Conservation (phyloP, 53 echinoderm and acorn worm species). For the Patiria pectinifera region DNA sequence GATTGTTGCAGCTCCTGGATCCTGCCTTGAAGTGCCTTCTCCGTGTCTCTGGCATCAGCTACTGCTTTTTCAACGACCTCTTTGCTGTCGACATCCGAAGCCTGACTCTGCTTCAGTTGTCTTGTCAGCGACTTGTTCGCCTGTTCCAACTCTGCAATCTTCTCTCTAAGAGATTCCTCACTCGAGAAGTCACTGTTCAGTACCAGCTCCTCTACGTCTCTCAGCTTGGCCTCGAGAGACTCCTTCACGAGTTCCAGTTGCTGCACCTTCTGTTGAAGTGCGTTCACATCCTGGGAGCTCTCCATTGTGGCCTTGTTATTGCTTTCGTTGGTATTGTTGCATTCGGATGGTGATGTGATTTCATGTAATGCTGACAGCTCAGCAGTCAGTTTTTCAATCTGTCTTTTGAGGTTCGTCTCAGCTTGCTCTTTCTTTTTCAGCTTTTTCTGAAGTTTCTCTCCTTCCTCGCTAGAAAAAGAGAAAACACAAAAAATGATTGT, state of each 20-base stretch:
- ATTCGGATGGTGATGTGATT: background rate
- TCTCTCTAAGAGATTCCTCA: slow-evolving; percentile 75
- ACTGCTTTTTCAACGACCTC: slow-evolving; percentile 58
- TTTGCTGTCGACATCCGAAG: slow-evolving; percentile 54
- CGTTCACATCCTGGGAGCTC: slow-evolving; percentile 28
- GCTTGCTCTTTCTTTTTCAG: slow-evolving; percentile 52
- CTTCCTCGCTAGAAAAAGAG: slow-evolving; percentile 43
- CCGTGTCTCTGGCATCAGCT: slow-evolving; percentile 69
- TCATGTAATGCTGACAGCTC: slow-evolving; percentile 19
- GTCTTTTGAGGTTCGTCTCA: slow-evolving; percentile 62
- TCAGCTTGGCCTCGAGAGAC: slow-evolving; percentile 71
- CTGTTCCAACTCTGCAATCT: slow-evolving; percentile 80
- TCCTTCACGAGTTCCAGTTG: slow-evolving; percentile 65
- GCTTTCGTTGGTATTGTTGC: slow-evolving; percentile 13
- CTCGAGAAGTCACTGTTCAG: slow-evolving; percentile 85
- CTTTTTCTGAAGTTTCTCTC: slow-evolving; percentile 66
- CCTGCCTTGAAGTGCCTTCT: slow-evolving; percentile 67
- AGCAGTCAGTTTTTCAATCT: slow-evolving; percentile 17
- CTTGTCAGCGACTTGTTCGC: slow-evolving; percentile 69
- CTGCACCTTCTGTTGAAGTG: slow-evolving; percentile 56
- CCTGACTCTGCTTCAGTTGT: slow-evolving; percentile 69
- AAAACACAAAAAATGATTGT: background rate
- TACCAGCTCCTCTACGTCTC: slow-evolving; percentile 81
- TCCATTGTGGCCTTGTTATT: slow-evolving; percentile 43
- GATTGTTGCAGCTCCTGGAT: slow-evolving; percentile 78